Percentiles rank a stretch among this genome's conserved stretches.
phyloP scores from a whole-genome alignment of 2,888 invertebrate species.

The Escarpia spicata region DNA sequence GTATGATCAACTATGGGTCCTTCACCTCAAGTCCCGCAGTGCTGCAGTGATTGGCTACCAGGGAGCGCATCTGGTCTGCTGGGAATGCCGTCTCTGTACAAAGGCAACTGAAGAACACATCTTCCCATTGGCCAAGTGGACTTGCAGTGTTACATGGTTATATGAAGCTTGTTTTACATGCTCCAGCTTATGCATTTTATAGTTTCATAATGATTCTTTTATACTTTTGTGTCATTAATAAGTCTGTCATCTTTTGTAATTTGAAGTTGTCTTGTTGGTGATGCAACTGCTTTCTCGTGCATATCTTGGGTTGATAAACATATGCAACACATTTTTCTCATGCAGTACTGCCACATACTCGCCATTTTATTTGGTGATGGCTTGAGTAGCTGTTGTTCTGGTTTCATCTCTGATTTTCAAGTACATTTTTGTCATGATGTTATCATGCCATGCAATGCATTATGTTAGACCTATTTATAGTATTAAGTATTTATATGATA shows the following conservation, averaged over 20 bases:
- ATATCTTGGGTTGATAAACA: not conserved
- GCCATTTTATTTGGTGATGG: not conserved
- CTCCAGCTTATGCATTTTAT: not conserved
- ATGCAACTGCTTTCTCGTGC: not conserved
- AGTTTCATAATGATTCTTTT: not conserved
- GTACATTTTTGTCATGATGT: not conserved
- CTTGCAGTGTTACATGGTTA: not conserved
- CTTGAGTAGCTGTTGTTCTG: not conserved
- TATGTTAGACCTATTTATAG: not conserved
- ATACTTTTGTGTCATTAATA: not conserved
- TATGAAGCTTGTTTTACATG: not conserved
- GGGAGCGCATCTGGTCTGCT: no score
- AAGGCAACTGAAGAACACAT: not conserved
- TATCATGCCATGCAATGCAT: not conserved
- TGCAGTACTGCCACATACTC: not conserved
- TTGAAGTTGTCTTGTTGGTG: not conserved
- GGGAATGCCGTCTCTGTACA: not conserved
- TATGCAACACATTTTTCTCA: not conserved
- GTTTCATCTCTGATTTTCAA: not conserved
- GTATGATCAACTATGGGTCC: conserved; percentile 11
- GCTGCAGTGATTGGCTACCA: no score
- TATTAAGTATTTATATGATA: not conserved
- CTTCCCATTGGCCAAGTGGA: not conserved
- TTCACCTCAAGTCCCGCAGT: not conserved
- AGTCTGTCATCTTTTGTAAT: not conserved